Evolutionary conservation across 2,888 invertebrate genomes (phyloP).

Genomic region (Perdita meconis): DNA sequence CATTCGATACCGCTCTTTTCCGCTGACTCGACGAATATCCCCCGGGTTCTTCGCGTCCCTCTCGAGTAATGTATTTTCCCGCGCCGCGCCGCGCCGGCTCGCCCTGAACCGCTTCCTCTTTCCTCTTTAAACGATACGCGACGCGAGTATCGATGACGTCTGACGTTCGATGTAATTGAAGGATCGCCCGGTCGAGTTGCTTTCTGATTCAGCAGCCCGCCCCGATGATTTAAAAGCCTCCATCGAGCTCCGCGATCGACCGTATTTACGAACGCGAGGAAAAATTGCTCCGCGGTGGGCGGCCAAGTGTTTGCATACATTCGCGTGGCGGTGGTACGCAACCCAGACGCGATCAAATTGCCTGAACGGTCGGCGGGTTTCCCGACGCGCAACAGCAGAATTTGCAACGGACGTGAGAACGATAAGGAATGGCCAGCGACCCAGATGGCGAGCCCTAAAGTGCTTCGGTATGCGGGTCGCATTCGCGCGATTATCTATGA

Average conservation of each 20-base stretch:
- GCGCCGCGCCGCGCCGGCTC: neutral
- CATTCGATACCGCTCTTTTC: conserved; percentile 25
- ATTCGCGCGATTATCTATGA: conserved; percentile 68
- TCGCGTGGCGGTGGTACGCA: conserved; percentile 2
- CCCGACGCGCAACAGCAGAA: conserved; percentile 49
- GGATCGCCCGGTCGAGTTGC: too few relatives aligned
- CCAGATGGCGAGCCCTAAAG: conserved; percentile 48
- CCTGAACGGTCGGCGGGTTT: conserved; percentile 47
- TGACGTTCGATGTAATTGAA: too few relatives aligned
- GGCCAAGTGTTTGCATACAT: neutral
- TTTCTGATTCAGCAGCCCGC: too few relatives aligned
- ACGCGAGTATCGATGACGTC: neutral
- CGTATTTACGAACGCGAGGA: too few relatives aligned
- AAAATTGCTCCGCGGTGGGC: neutral
- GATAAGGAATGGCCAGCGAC: conserved; percentile 68
- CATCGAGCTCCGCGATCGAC: too few relatives aligned
- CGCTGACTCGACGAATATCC: conserved; percentile 40
- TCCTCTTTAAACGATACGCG: neutral
- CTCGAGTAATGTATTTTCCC: neutral
- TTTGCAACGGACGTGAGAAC: conserved; percentile 71
- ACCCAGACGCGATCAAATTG: conserved; percentile 34
- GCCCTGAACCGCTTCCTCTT: neutral
- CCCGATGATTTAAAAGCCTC: too few relatives aligned
- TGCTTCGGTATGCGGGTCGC: conserved; percentile 65
- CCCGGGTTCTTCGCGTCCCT: conserved; percentile 6